Conservation (phyloP, 2,888 invertebrate genomes). For the Xestia xanthographa region DNA sequence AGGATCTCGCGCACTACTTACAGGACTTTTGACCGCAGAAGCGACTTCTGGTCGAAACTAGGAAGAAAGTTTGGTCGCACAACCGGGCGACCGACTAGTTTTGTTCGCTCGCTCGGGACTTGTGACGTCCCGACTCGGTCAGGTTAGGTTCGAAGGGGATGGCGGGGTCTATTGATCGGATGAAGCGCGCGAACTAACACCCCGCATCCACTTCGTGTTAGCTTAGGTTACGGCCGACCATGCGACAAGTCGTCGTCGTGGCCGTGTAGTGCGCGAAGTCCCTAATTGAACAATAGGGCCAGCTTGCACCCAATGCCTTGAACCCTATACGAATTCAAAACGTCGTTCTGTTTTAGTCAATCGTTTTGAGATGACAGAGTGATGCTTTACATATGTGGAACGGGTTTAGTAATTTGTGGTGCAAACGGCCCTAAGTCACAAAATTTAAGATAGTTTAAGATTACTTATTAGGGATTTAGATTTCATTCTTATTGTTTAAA, state of each 20-base stretch:
- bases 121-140: too few species aligned
- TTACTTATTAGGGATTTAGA: conserved; percentile 51
- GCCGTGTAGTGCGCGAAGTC: background rate
- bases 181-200: too few species aligned
- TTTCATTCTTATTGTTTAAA: conserved; percentile 61
- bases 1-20: background rate
- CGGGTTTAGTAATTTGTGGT: background rate
- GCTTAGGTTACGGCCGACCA: background rate
- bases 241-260: background rate
- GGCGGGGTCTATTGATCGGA: too few species aligned
- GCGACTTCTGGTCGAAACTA: background rate
- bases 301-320: background rate
- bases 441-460: conserved; percentile 49
- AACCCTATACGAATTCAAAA: background rate
- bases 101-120: background rate
- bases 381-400: background rate
- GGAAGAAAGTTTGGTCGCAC: background rate
- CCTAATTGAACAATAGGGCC: conserved; percentile 41
- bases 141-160: too few species aligned
- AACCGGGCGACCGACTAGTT: background rate
- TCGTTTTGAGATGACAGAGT: background rate
- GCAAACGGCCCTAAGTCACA: conserved; percentile 42
- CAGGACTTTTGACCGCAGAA: background rate
- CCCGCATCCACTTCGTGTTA: too few species aligned
- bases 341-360: background rate